Percentiles rank a stretch among this genome's conserved stretches.
Evolutionary conservation across 53 echinoderm and acorn worm species (phyloP).

Genomic region (Temnopleurus reevesii): DNA sequence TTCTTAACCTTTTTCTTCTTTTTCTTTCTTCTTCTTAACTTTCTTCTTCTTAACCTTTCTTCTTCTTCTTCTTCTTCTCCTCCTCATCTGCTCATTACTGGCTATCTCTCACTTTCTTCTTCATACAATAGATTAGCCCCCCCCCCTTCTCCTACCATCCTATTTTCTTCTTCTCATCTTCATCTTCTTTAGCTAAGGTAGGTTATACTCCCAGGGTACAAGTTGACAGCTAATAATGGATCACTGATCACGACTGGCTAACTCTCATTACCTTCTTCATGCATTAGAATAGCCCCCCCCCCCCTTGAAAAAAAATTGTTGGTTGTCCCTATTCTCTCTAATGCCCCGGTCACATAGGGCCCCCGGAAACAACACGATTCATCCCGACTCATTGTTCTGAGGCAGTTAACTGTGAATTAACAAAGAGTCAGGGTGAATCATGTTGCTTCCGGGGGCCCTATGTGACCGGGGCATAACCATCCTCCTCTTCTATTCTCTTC

Average conservation of each 20-base stretch:
- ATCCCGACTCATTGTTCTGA: too few relatives aligned
- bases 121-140: too few relatives aligned
- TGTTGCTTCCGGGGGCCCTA: too few relatives aligned
- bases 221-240: constrained; percentile 36
- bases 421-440: too few relatives aligned
- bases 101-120: neutral
- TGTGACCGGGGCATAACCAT: too few relatives aligned
- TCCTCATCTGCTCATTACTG: neutral
- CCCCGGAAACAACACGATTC: too few relatives aligned
- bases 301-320: too few relatives aligned
- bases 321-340: too few relatives aligned
- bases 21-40: neutral
- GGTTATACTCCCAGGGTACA: neutral
- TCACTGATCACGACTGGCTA: neutral
- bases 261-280: constrained; percentile 3
- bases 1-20: neutral
- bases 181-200: neutral
- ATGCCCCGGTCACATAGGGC: too few relatives aligned
- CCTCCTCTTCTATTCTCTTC: neutral
- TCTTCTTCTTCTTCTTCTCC: too few relatives aligned
- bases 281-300: constrained; percentile 36
- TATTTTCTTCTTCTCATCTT: neutral
- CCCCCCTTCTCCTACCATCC: neutral
- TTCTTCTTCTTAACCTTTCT: neutral
- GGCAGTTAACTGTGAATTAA: too few relatives aligned